A percentile compares a stretch with the other conserved stretches of the same genome.
Conservation (phyloP, 2,888 invertebrate genomes). For the Neoascia interrupta region DNA sequence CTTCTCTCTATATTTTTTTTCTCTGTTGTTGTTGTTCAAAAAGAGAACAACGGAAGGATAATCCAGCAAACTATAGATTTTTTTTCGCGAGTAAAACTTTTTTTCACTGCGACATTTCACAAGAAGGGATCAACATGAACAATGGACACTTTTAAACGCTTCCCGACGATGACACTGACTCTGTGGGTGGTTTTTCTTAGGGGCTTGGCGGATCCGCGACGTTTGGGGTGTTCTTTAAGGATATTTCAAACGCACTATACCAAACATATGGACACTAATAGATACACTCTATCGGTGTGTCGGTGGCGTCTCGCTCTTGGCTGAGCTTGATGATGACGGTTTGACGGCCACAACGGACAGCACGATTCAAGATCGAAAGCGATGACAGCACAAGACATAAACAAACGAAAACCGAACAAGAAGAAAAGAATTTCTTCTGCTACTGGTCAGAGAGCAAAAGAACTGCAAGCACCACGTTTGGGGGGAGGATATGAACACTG, state of each 20-base stretch:
- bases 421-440: not conserved
- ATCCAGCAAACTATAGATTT: constrained; percentile 38
- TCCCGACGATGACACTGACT: constrained; percentile 1
- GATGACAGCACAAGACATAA: too few relatives aligned
- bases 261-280: constrained; percentile 51
- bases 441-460: too few relatives aligned
- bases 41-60: constrained; percentile 32
- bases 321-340: not conserved
- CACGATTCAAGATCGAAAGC: too few relatives aligned
- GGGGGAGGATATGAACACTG: too few relatives aligned
- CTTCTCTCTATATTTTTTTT: constrained; percentile 18
- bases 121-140: too few relatives aligned
- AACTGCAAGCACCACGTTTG: constrained; percentile 30
- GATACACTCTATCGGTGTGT: constrained; percentile 25
- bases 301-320: not conserved
- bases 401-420: too few relatives aligned
- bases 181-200: not conserved
- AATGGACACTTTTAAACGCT: constrained; percentile 33
- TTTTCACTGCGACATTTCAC: constrained; percentile 44
- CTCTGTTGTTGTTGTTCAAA: constrained; percentile 32
- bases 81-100: not conserved
- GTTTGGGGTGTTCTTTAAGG: constrained; percentile 38
- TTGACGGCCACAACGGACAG: constrained; percentile 27
- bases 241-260: constrained; percentile 34
- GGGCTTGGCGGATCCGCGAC: constrained; percentile 33